Evolutionary conservation across 2,888 invertebrate species (phyloP).

Genomic region (Plebejus anna): DNA sequence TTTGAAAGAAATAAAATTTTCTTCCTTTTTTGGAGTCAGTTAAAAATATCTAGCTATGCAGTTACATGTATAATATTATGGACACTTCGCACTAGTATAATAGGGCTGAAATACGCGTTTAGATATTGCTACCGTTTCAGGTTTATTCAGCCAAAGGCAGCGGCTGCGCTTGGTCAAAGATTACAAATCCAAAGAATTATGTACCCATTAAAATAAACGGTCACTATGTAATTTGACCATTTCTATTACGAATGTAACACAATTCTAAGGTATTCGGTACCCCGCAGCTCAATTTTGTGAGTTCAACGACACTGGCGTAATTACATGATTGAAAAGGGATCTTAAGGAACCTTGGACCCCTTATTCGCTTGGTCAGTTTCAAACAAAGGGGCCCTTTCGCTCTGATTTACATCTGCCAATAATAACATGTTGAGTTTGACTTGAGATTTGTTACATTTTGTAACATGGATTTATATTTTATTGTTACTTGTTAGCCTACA

Average conservation of each 20-base stretch:
- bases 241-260: constrained; percentile 39
- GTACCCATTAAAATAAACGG: constrained; percentile 22
- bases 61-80: too few species aligned
- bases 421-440: constrained; percentile 38
- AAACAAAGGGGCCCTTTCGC: constrained; percentile 68
- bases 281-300: constrained; percentile 61
- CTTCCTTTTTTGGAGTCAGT: too few species aligned
- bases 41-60: too few species aligned
- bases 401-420: constrained; percentile 46
- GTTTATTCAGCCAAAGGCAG: not conserved
- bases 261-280: constrained; percentile 47
- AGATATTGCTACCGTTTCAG: not conserved
- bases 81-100: too few species aligned
- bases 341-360: constrained; percentile 71
- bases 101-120: not conserved
- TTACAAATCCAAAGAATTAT: not conserved
- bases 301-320: constrained; percentile 75
- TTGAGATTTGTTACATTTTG: constrained; percentile 11
- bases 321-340: constrained; percentile 63
- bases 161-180: constrained; percentile 1
- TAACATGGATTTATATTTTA: not conserved
- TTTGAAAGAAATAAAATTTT: too few species aligned
- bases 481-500: not conserved
- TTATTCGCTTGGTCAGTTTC: constrained; percentile 74
- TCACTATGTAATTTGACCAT: constrained; percentile 35